Percentiles rank a stretch among this genome's conserved stretches.
Evolutionary conservation across 92 coral and sea anemone species (phyloP).

Genomic region (Plumapathes pennacea): DNA sequence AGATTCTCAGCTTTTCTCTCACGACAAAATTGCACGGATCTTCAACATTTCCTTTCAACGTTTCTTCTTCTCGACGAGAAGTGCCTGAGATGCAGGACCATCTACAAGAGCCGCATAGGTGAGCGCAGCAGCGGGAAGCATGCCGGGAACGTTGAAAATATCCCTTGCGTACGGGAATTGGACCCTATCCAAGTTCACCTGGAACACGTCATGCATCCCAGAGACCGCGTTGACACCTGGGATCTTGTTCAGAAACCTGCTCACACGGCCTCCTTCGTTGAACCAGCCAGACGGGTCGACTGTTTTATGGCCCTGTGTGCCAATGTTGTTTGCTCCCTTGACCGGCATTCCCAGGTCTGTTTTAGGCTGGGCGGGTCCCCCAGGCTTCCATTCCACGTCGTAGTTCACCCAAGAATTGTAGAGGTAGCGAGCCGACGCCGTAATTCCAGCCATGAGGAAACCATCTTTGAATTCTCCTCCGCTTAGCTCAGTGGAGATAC

Average conservation of each 20-base stretch:
- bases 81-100: constrained; percentile 31
- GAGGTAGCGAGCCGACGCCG: constrained; percentile 30
- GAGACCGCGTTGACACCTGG: constrained; percentile 30
- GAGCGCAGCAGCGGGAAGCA: constrained; percentile 26
- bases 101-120: constrained; percentile 21
- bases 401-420: constrained; percentile 17
- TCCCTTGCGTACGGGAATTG: constrained; percentile 21
- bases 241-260: constrained; percentile 28
- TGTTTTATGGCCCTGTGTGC: constrained; percentile 23
- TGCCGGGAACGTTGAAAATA: constrained; percentile 22
- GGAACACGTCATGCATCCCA: constrained; percentile 36
- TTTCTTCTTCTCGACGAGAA: constrained; percentile 27
- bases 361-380: constrained; percentile 26
- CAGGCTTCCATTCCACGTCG: constrained; percentile 14
- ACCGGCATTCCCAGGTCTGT: constrained; percentile 5
- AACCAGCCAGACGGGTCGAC: constrained; percentile 22
- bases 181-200: constrained; percentile 29
- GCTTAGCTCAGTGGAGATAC: constrained; percentile 20
- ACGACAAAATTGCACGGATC: no score
- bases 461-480: constrained; percentile 33
- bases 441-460: constrained; percentile 23
- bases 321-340: constrained; percentile 28
- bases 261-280: constrained; percentile 30
- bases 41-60: no score
- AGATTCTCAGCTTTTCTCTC: no score